Percentiles rank a stretch among this genome's conserved stretches.
Evolutionary conservation across 2,113 vertebrate species (phyloP).

Genomic region (Himantopus leucocephalus): DNA sequence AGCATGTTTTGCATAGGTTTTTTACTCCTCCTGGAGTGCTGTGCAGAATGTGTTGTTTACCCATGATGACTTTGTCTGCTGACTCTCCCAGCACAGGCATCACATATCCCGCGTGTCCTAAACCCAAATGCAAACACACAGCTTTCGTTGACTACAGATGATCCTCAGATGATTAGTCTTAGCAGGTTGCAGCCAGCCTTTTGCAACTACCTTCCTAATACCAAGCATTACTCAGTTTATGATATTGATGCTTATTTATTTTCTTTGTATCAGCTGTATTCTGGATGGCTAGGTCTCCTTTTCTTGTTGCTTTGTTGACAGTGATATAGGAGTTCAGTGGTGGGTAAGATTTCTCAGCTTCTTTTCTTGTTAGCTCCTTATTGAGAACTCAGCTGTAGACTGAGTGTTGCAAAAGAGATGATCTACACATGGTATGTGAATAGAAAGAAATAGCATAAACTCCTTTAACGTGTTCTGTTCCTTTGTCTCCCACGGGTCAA

Average conservation of each 20-base stretch:
- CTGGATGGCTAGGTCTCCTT: background rate
- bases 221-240: background rate
- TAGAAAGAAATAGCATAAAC: background rate
- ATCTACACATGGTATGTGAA: background rate
- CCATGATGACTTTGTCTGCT: background rate
- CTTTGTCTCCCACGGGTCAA: background rate
- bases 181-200: background rate
- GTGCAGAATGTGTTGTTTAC: background rate
- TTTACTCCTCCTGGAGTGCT: background rate
- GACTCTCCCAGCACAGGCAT: background rate
- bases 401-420: background rate
- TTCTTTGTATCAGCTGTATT: background rate
- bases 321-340: background rate
- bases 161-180: background rate
- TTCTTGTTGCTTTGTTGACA: background rate
- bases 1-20: background rate
- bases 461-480: background rate
- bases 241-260: background rate
- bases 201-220: background rate
- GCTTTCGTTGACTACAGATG: background rate
- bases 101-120: background rate
- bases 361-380: background rate
- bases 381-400: background rate
- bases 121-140: background rate
- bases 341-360: background rate